Base-by-base conservation (phyloP, 37 sponge, comb jelly and placozoan genomes). In the Halichondria panicea region DNA sequence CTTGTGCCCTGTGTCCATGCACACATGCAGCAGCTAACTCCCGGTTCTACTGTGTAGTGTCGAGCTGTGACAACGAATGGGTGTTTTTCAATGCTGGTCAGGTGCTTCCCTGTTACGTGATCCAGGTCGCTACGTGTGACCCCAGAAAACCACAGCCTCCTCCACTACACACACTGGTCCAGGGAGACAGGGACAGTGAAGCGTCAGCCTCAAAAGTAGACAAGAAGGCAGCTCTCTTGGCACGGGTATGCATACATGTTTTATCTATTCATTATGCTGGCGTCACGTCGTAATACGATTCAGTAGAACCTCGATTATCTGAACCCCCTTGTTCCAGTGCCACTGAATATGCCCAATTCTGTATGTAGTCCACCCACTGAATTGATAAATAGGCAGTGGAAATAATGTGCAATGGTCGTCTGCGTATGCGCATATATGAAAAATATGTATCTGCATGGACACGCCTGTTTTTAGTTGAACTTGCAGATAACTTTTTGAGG, bases 41-140 rank as follows among this genome's bases (percentile, higher is more conserved):
- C 53, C 2, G 28, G 1, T 64, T 22, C 41, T 19, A 72, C 43
- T 21, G 63, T 21, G 1, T 81, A 27, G 32, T 72, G 3, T 78
- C 79, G 21, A 22, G 15, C 1, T 82, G 75, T 66, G 83, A 68
- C 32, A 38, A 74, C 1, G 83, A 82, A 31, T 74, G 74, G 83
- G 75, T 82, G 68, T 41, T 82, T 59, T 80, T 80, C 81, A 80
- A 80, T 60, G 83, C 83, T 9, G 75, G 67, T 4, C 83, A 82
- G 48, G 83, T 82, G 34, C 75, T 82, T n/a, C 83, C 83, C 5
- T 82, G 83, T 68, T 82, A 82, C 57, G 83, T 73, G 44, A 73
- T 82, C 2, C 55, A 73, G 59, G 58, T 82, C 38, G 4, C 3
- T 6, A 21, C 36, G n/a, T n/a, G n/a, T n/a, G 31, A 32, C 44